Evolutionary conservation across 2,888 invertebrate species (phyloP), one percentile per base, ranked within the genome.

Genomic region (Fragum fragum): DNA sequence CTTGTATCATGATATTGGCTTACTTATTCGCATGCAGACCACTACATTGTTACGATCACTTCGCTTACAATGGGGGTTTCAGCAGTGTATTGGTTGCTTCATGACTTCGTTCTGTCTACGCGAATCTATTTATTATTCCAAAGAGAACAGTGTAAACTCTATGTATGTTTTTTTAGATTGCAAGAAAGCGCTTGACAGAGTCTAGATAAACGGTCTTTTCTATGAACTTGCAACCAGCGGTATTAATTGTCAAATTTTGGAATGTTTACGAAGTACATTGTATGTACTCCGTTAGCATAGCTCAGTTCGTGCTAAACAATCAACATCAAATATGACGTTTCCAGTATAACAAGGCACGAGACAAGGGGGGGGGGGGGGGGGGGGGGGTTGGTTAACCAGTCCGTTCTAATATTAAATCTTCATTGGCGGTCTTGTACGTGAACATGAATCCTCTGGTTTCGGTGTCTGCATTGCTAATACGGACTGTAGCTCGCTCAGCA

Each of bases 121-220:
- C 6, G 61, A 74, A 32, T 63, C 39, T 39, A 23, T 63, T 39
- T 61, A 23, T 5, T 73, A 39, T 36, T 36, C 73, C 28, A 63
- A 47, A 42, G 73, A 73, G 61, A 28, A 42, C 23, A 16, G 16
- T 61, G 73, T 28, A 61, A 63, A 26, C 29, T 73, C 18, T 61
- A 59, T 36, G 61, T 16, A 16, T 63, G 72, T 55, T 72, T 36
- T n/a, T 72, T 72, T 72, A 26, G 72, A 72, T 59, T 26, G 28
- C n/a, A 53, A 72, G 18, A 26, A 73, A 47, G 73, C 73, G 6
- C 42, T 73, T 26, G 73, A 73, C 26, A 59, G 29, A 29, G 61
- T 73, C 1, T 73, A 42, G 63, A 61, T 59, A 9, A 47, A 73
- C 28, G 73, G 73, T 26, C 52, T 72, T 18, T 63, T 73, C 42